phyloP scores from a whole-genome alignment of 1,140 invertebrate species.

The Caerostris darwini region DNA sequence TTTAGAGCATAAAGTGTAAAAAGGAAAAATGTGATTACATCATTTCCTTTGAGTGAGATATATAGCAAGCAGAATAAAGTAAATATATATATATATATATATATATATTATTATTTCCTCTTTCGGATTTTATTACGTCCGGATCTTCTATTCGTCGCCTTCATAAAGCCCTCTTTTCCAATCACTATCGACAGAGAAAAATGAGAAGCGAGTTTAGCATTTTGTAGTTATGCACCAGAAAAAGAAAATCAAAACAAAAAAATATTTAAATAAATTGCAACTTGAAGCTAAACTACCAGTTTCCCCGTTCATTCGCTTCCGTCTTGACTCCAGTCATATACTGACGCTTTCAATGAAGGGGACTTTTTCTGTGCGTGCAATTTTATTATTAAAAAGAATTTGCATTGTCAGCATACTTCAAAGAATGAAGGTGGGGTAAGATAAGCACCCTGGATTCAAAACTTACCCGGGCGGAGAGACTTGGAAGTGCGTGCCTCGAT shows the following conservation, averaged over 20 bases:
- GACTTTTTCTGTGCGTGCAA: constrained; percentile 53
- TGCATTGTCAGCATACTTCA: constrained; percentile 76
- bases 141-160: constrained; percentile 55
- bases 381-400: constrained; percentile 76
- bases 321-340: constrained; percentile 62
- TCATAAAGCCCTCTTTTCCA: constrained; percentile 66
- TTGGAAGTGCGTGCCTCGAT: constrained; percentile 60
- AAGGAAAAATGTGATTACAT: constrained; percentile 58
- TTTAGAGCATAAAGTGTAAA: constrained; percentile 22
- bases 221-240: constrained; percentile 51
- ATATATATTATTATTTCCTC: constrained; percentile 68
- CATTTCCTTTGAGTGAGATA: constrained; percentile 48
- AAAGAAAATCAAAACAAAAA: constrained; percentile 26
- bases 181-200: constrained; percentile 65
- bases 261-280: constrained; percentile 63
- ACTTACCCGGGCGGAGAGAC: constrained; percentile 65
- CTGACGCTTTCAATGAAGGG: constrained; percentile 37
- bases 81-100: too few species aligned
- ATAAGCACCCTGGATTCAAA: constrained; percentile 74
- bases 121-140: constrained; percentile 71
- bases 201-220: constrained; percentile 66
- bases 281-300: constrained; percentile 60
- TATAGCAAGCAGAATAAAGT: neutral
- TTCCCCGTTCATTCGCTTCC: neutral
- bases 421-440: constrained; percentile 72